Percentiles rank a stretch among this genome's conserved stretches.
These are phyloP conservation scores for Agrochola lota DNA, from an alignment of 2,888 invertebrate genomes.

Conservation along the genomic window DNA sequence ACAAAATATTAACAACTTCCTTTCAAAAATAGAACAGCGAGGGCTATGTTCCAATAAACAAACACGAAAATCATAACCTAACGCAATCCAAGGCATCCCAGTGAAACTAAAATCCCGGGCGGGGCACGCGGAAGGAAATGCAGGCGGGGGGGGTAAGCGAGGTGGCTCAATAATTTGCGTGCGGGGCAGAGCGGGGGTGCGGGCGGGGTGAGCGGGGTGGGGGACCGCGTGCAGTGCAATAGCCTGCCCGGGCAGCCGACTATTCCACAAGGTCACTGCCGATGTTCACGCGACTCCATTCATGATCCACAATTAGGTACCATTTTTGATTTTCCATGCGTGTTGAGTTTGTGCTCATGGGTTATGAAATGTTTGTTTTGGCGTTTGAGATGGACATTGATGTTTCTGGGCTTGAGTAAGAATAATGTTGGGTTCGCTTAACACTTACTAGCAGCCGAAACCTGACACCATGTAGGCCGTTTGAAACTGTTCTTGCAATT, in stretches of 20 bases:
- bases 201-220: slow-evolving; percentile 58
- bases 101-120: slow-evolving; percentile 79
- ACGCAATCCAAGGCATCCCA: slow-evolving; percentile 71
- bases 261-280: slow-evolving; percentile 86
- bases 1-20: slow-evolving; percentile 1
- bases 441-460: no score
- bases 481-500: no score
- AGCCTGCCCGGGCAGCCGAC: slow-evolving; percentile 80
- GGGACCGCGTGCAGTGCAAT: slow-evolving; percentile 75
- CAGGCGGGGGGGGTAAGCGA: slow-evolving; percentile 70
- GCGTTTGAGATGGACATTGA: neutral
- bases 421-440: neutral
- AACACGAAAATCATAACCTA: slow-evolving; percentile 74
- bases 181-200: slow-evolving; percentile 68
- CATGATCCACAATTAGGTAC: slow-evolving; percentile 80
- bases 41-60: slow-evolving; percentile 38
- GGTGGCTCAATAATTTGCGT: slow-evolving; percentile 85
- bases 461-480: neutral
- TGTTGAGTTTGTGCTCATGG: slow-evolving; percentile 33
- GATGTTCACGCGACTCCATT: slow-evolving; percentile 83
- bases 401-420: neutral
- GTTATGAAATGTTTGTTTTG: slow-evolving; percentile 37
- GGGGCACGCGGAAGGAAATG: slow-evolving; percentile 82
- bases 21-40: slow-evolving; percentile 40
- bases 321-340: slow-evolving; percentile 75